A percentile compares a stretch with the other conserved stretches of the same genome.
phyloP scores from a whole-genome alignment of 92 coral and sea anemone genomes.

The Siderastrea siderea region DNA sequence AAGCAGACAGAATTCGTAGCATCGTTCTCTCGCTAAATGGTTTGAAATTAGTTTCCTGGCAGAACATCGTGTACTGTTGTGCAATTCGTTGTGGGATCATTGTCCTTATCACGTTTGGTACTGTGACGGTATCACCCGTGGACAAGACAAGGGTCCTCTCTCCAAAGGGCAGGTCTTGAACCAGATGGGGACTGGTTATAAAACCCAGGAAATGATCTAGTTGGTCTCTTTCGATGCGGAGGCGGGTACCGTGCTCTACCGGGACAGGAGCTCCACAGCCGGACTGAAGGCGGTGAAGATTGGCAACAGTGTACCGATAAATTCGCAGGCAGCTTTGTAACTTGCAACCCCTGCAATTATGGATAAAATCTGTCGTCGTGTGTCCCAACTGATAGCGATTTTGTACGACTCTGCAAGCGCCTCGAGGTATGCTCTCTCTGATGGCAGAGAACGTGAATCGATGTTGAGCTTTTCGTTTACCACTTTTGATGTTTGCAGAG shows the following conservation, averaged over 20 bases:
- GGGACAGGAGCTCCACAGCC: constrained; percentile 74
- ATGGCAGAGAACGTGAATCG: constrained; percentile 34
- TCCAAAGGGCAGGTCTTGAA: constrained; percentile 80
- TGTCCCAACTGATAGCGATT: constrained; percentile 48
- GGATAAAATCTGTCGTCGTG: constrained; percentile 38
- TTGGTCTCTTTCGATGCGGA: constrained; percentile 67
- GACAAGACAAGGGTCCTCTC: constrained; percentile 54
- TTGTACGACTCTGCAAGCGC: constrained; percentile 35
- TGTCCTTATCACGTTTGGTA: constrained; percentile 73
- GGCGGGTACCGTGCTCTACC: constrained; percentile 45
- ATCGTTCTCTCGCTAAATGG: constrained; percentile 54
- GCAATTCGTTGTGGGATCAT: constrained; percentile 69
- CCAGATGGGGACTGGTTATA: constrained; percentile 71
- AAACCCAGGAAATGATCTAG: constrained; percentile 73
- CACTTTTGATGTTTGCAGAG: constrained; percentile 27
- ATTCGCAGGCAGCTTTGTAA: constrained; percentile 13
- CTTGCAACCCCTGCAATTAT: constrained; percentile 52
- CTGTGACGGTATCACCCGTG: constrained; percentile 38
- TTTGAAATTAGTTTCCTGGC: constrained; percentile 44
- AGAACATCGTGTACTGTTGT: constrained; percentile 49
- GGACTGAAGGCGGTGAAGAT: constrained; percentile 61
- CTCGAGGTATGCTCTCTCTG: constrained; percentile 35
- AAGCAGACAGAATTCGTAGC: constrained; percentile 43
- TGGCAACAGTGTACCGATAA: constrained; percentile 57
- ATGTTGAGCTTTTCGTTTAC: constrained; percentile 17